Percentiles rank a stretch among this genome's conserved stretches.
These are phyloP conservation scores for Nasonia oneida DNA, from an alignment of 2,888 invertebrate genomes.

Conservation along the genomic window DNA sequence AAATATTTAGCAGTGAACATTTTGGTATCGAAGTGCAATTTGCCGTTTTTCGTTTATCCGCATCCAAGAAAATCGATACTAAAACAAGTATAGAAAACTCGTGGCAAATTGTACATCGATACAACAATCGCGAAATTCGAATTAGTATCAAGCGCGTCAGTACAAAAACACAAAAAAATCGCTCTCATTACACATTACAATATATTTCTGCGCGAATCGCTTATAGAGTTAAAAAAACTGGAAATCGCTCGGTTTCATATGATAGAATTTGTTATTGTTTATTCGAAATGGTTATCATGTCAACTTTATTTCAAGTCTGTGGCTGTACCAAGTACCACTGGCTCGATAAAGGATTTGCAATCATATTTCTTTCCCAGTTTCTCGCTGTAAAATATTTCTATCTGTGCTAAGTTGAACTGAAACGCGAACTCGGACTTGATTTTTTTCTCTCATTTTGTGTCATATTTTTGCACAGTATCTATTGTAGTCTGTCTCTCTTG, in stretches of 20 bases:
- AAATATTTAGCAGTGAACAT: constrained; percentile 61
- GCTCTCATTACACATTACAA: constrained; percentile 39
- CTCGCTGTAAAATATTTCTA: not conserved
- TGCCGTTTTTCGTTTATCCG: constrained; percentile 1
- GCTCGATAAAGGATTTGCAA: constrained; percentile 28
- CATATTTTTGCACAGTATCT: constrained; percentile 20
- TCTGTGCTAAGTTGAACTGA: constrained; percentile 17
- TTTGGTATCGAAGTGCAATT: constrained; percentile 32
- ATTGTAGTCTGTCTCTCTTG: constrained; percentile 45
- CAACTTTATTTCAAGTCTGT: constrained; percentile 25
- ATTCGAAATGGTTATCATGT: constrained; percentile 9
- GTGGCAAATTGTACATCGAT: constrained; percentile 27
- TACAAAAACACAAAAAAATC: constrained; percentile 59
- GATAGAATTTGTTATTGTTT: constrained; percentile 15
- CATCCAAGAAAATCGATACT: constrained; percentile 29
- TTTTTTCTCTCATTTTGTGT: not conserved
- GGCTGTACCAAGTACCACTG: constrained; percentile 50
- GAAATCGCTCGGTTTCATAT: constrained; percentile 19
- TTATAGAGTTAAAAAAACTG: constrained; percentile 23
- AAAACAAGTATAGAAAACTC: constrained; percentile 42
- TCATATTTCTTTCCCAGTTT: constrained; percentile 11
- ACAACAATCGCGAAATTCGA: constrained; percentile 27
- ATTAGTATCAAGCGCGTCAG: constrained; percentile 58
- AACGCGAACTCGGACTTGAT: constrained; percentile 25
- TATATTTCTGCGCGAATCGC: constrained; percentile 28